Evolutionary conservation across 2,797 vertebrate species (phyloP).

Genomic region (Micromesistius poutassou): DNA sequence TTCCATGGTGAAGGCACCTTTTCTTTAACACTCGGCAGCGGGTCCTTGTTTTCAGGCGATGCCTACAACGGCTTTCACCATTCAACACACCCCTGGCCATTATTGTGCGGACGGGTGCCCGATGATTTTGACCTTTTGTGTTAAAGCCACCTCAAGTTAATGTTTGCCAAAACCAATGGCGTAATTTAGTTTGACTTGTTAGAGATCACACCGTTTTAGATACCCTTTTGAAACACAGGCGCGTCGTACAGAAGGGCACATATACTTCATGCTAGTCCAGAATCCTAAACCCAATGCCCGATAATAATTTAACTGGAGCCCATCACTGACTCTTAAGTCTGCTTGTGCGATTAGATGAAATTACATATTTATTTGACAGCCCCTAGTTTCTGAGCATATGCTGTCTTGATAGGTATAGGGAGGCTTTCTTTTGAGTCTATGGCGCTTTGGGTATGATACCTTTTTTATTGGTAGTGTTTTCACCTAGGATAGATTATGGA

Average conservation of each 20-base stretch:
- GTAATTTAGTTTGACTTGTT: background rate
- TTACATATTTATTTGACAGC: background rate
- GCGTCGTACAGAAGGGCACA: background rate
- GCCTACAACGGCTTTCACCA: constrained; percentile 48
- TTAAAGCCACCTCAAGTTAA: constrained; percentile 67
- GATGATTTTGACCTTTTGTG: constrained; percentile 64
- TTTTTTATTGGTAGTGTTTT: background rate
- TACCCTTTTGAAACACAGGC: background rate
- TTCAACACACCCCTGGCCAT: constrained; percentile 67
- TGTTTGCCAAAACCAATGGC: background rate
- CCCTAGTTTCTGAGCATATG: background rate
- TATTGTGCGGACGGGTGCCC: constrained; percentile 63
- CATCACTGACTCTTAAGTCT: background rate
- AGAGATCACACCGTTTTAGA: background rate
- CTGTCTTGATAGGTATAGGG: background rate
- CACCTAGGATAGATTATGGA: background rate
- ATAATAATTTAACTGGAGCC: background rate
- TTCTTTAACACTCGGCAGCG: constrained; percentile 24
- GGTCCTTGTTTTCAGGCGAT: constrained; percentile 16
- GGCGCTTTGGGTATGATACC: background rate
- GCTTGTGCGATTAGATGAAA: background rate
- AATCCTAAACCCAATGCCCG: background rate
- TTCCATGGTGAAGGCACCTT: constrained; percentile 66
- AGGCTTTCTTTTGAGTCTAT: background rate
- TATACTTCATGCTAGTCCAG: background rate